phyloP scores from a whole-genome alignment of 2,797 vertebrate species.

The Lindbergichthys nudifrons region DNA sequence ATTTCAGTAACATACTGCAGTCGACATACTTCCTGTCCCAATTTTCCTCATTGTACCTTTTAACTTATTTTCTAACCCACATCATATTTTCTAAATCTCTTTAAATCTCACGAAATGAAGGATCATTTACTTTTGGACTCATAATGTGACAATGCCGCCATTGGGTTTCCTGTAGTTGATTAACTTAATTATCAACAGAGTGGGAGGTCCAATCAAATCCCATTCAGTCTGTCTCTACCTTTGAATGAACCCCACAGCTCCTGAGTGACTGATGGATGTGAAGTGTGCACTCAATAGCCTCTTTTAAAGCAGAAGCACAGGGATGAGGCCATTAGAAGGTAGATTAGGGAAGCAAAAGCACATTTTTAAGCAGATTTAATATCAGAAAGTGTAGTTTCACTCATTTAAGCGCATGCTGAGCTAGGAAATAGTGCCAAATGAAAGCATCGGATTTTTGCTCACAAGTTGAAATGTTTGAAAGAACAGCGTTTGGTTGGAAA shows the following conservation, averaged over 20 bases:
- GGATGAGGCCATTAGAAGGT: constrained; percentile 58
- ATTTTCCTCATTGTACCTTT: constrained; percentile 41
- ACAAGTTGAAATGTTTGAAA: constrained; percentile 18
- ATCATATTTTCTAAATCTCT: constrained; percentile 50
- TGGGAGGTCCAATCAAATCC: constrained; percentile 34
- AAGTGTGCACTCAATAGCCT: constrained; percentile 38
- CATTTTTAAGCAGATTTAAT: constrained; percentile 51
- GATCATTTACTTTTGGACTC: constrained; percentile 28
- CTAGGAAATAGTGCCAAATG: constrained; percentile 3
- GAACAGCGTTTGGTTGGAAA: constrained; percentile 7
- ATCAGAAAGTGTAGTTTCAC: constrained; percentile 28
- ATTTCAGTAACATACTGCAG: constrained; percentile 9
- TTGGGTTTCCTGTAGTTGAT: constrained; percentile 55
- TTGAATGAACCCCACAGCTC: constrained; percentile 18
- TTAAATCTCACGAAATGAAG: constrained; percentile 29
- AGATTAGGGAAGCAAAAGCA: constrained; percentile 57
- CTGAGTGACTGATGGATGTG: constrained; percentile 43
- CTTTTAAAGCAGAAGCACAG: constrained; percentile 33
- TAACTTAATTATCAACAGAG: constrained; percentile 57
- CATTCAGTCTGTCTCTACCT: constrained; percentile 25
- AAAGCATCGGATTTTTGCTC: constrained; percentile 17
- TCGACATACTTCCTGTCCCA: constrained; percentile 38
- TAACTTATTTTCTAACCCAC: constrained; percentile 53
- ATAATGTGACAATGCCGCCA: constrained; percentile 28
- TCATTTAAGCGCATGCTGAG: constrained; percentile 26